Base-by-base conservation (phyloP, 2,797 vertebrate genomes). In the Carapus acus region DNA sequence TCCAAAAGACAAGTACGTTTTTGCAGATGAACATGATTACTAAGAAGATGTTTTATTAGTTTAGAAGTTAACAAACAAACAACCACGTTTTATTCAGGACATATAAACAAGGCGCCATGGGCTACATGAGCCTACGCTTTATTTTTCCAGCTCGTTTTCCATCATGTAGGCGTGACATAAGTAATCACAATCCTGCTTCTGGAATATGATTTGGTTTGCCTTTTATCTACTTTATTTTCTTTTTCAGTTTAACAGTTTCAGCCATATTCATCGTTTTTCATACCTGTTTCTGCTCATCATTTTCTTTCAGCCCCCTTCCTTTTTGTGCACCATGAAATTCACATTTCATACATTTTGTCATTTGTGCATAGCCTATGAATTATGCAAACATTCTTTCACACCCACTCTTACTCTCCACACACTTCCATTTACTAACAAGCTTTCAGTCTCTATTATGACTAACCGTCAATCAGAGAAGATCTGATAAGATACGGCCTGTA, bases 341-440 rank as follows among this genome's bases (percentile, higher is more conserved):
- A 91, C 89, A 92, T 93, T 93, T 91, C 89, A 87, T 85, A 88
- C 88, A 91, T 83, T 92, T 91, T 92, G 89, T 90, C 88, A 88
- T 87, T 88, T 77, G 88, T 87, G 85, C 81, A 59, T 41, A 39
- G 58, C 61, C 85, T 83, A 91, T 93, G 91, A 93, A 92, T 93
- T 90, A 92, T 93, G 90, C 89, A 92, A 77, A n/a, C n/a, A n/a
- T 65, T 56, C 3, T 58, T 40, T 47, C 39, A 48, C 46, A 44
- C 14, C 47, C 24, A 49, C 42, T 58, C 20, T 43, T 34, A 11
- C 17, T 33, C 22, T 48, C 21, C 24, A 83, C 87, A 88, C 83
- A 87, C 81, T 79, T 85, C 83, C 88, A 79, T 89, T 87, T 85
- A 86, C 89, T 90, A 87, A 87, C 85, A 85, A 85, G 87, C 79